Evolutionary conservation across 2,113 vertebrate species (phyloP).

Genomic region (Mormyrus lacerda): DNA sequence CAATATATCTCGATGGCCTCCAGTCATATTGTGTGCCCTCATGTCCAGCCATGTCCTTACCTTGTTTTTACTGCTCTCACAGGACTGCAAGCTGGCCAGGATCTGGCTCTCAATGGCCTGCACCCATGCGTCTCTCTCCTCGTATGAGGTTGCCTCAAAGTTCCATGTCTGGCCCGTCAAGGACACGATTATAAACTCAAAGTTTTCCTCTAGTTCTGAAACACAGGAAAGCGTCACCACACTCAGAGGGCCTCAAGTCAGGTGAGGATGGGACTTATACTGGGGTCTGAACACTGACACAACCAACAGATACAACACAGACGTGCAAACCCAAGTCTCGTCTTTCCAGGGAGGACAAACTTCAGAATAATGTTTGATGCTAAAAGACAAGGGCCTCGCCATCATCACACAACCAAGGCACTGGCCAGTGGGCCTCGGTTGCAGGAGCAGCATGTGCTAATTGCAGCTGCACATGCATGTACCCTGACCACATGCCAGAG

Average conservation of each 20-base stretch:
- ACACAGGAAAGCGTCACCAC: slow-evolving; percentile 25
- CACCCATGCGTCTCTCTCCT: slow-evolving; percentile 92
- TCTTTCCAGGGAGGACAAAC: neutral
- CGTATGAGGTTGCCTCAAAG: slow-evolving; percentile 89
- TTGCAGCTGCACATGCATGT: slow-evolving; percentile 21
- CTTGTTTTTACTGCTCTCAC: slow-evolving; percentile 98
- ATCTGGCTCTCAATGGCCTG: slow-evolving; percentile 97
- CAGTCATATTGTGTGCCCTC: neutral
- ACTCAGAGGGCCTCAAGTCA: neutral
- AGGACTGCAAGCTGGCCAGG: slow-evolving; percentile 90
- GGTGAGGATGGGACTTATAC: neutral
- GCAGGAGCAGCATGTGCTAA: slow-evolving; percentile 40
- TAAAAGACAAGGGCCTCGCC: neutral
- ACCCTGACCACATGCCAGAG: slow-evolving; percentile 21
- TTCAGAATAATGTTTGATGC: neutral
- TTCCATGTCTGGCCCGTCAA: slow-evolving; percentile 96
- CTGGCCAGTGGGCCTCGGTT: neutral
- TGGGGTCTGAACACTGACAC: neutral
- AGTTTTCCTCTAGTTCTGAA: slow-evolving; percentile 95
- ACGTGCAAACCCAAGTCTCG: neutral
- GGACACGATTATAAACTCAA: slow-evolving; percentile 95
- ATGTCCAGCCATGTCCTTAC: slow-evolving; percentile 47
- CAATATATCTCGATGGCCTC: neutral
- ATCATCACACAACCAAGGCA: neutral
- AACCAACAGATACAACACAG: neutral